Conservation (phyloP, 2,797 vertebrate species). For the Taeniopygia guttata region DNA sequence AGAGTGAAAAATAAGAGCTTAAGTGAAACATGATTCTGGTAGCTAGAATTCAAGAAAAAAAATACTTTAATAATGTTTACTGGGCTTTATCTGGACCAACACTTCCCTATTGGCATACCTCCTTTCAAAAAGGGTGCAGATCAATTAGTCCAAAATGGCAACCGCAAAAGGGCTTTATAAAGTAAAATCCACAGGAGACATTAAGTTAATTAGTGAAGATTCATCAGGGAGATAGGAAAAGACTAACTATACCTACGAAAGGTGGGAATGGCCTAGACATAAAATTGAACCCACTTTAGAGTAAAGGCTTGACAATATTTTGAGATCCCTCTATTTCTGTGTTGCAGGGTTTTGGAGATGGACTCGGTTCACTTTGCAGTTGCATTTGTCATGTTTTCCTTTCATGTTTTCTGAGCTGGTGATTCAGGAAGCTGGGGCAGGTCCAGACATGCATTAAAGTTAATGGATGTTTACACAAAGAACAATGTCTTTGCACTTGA, state of each 20-base stretch:
- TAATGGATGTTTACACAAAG: constrained; percentile 49
- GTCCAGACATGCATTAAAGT: constrained; percentile 6
- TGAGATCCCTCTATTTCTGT: not conserved
- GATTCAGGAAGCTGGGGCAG: constrained; percentile 14
- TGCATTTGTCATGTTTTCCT: constrained; percentile 18
- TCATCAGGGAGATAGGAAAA: not conserved
- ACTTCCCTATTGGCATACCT: not conserved
- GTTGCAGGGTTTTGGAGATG: not conserved
- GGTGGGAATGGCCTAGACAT: not conserved
- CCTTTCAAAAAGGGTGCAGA: not conserved
- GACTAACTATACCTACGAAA: not conserved
- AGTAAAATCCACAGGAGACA: not conserved
- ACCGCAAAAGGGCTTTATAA: not conserved
- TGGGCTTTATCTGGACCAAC: not conserved
- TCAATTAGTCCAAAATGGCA: not conserved
- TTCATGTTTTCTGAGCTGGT: not conserved
- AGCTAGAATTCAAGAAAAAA: not conserved
- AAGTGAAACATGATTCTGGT: not conserved
- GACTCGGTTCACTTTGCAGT: not conserved
- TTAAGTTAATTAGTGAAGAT: not conserved
- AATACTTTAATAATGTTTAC: not conserved
- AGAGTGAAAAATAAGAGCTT: not conserved
- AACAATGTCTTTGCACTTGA: constrained; percentile 5
- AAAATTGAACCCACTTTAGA: not conserved
- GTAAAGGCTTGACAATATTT: not conserved